A percentile compares a stretch with the other conserved stretches of the same genome.
Evolutionary conservation across 2,888 invertebrate species (phyloP).

Genomic region (Drosophila niveifrons): DNA sequence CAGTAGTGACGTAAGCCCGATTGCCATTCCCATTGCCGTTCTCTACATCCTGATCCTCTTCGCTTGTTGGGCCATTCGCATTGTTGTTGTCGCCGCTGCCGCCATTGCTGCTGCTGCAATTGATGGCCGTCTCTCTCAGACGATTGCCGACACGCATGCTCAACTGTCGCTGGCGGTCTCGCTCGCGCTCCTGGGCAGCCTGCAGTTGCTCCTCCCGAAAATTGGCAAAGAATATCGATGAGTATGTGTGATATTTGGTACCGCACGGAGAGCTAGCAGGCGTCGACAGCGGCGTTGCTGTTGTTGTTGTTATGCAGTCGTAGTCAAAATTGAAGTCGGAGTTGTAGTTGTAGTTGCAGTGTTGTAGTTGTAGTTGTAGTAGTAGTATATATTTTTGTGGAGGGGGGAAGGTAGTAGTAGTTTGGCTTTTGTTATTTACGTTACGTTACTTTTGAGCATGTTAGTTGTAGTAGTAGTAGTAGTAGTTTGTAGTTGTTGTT

Average conservation of each 20-base stretch:
- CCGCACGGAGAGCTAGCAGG: slow-evolving; percentile 84
- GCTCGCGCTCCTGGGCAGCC: slow-evolving; percentile 71
- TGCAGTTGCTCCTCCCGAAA: slow-evolving; percentile 81
- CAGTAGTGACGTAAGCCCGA: slow-evolving; percentile 72
- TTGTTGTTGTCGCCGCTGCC: slow-evolving; percentile 64
- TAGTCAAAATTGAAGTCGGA: slow-evolving; percentile 44
- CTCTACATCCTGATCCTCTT: slow-evolving; percentile 60
- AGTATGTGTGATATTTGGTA: slow-evolving; percentile 84
- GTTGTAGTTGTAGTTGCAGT: slow-evolving; percentile 57
- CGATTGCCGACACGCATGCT: slow-evolving; percentile 80
- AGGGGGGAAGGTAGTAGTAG: slow-evolving; percentile 80
- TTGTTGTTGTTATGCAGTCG: slow-evolving; percentile 49
- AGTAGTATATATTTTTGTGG: slow-evolving; percentile 55
- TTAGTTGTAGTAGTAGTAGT: slow-evolving; percentile 51
- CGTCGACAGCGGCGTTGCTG: slow-evolving; percentile 84
- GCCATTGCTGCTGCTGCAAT: slow-evolving; percentile 66
- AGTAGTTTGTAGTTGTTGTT: slow-evolving; percentile 34
- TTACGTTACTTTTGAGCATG: slow-evolving; percentile 77
- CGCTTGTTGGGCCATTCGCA: slow-evolving; percentile 48
- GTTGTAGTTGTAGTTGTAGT: slow-evolving; percentile 50
- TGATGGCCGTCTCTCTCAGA: slow-evolving; percentile 82
- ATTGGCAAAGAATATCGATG: slow-evolving; percentile 84
- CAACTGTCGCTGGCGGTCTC: slow-evolving; percentile 73
- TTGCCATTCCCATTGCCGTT: slow-evolving; percentile 63
- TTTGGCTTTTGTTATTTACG: slow-evolving; percentile 83